Evolutionary conservation across 64 coral and sea anemone genomes (phyloP).

Genomic region (Montipora cactus): DNA sequence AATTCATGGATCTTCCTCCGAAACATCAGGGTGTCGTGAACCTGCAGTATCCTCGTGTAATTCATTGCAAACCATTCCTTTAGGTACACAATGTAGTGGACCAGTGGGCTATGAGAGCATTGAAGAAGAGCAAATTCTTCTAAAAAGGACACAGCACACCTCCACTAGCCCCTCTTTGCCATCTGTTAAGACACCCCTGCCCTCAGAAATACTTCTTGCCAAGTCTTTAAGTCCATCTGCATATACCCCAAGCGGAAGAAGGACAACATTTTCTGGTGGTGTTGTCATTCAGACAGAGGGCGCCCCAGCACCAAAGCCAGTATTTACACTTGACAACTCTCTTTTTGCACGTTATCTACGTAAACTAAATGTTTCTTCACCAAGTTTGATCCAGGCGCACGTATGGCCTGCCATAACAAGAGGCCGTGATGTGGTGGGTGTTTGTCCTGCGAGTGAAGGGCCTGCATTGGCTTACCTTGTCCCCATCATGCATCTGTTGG

Average conservation of each 20-base stretch:
- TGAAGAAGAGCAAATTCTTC: neutral
- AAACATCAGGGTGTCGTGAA: neutral
- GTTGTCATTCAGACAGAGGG: conserved; percentile 62
- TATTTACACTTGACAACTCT: conserved; percentile 46
- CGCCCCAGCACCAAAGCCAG: conserved; percentile 61
- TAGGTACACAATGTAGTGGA: neutral
- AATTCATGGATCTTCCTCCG: neutral
- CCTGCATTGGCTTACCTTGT: conserved; percentile 76
- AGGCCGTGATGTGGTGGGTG: conserved; percentile 88
- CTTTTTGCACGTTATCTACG: conserved; percentile 50
- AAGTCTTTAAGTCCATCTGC: conserved; percentile 14
- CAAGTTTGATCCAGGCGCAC: conserved; percentile 75
- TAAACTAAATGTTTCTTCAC: conserved; percentile 30
- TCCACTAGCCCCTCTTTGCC: neutral
- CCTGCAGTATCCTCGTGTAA: neutral
- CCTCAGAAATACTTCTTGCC: conserved; percentile 62
- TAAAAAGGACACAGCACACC: neutral
- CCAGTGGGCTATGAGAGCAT: too few species aligned
- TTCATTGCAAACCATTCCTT: neutral
- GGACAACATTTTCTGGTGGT: conserved; percentile 47
- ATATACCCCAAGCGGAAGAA: conserved; percentile 6
- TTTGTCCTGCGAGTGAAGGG: conserved; percentile 51
- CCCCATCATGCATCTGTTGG: conserved; percentile 74
- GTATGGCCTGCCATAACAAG: conserved; percentile 87
- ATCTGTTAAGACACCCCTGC: conserved; percentile 10